Base-by-base conservation (phyloP, 2,113 vertebrate species). In the Thamnaconus septentrionalis region DNA sequence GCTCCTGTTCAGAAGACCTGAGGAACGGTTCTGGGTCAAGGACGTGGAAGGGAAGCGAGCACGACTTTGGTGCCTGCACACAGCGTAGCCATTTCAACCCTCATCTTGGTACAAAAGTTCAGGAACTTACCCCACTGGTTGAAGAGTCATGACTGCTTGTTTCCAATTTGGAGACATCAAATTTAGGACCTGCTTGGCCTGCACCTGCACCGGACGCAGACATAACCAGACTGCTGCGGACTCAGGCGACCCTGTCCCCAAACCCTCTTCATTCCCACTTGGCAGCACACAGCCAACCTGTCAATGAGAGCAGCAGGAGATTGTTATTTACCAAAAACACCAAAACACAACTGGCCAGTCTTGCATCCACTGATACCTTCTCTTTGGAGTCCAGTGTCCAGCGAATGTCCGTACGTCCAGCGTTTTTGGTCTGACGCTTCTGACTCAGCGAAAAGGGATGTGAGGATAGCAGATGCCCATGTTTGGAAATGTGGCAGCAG, bases 151-250 rank as follows among this genome's bases (percentile, higher is more conserved):
- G 64, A 89, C 89, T 41, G 87, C 91, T 91, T 94, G 93, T 81
- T 94, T 94, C 97, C 94, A 95, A 1, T 84, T 91, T 83, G 92
- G 95, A 87, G 76, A 83, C 81, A 80, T 93, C 93, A 90, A 93
- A 87, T 92, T 88, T 92, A 90, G 92, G 85, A 93, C 93, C 91
- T 87, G 89, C 95, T 98, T 96, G 96, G 96, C 93, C 96, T 98
- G 97, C 93, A 95, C 97, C 97, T 98, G 93, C 97, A 98, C 96
- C 97, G 92, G 97, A 99, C 96, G 96, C 92, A 96, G 96, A 99
- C 96, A 49, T 99, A 98, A 96, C 94, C 96, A 97, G 95, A 99
- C 96, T 98, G 84, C 97, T 99, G 97, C 97, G 83, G 97, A 99
- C 97, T 99, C 96, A 99, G 96, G 95, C 94, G 96, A 98, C 97